These are phyloP conservation scores for Erithacus rubecula DNA, from an alignment of 2,797 vertebrate genomes.

Conservation along the genomic window DNA sequence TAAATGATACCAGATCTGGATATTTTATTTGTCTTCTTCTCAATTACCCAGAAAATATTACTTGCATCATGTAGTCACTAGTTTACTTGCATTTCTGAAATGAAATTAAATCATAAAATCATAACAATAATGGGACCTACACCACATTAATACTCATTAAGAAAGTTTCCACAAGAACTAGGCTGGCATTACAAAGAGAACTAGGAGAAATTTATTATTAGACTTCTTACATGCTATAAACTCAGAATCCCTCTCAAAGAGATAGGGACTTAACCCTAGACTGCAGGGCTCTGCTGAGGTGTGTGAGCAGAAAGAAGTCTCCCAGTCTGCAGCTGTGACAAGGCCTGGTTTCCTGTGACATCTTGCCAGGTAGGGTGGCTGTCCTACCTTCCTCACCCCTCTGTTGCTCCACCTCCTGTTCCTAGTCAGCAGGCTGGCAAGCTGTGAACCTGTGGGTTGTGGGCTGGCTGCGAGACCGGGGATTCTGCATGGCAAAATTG, in stretches of 20 bases:
- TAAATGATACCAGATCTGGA: background rate
- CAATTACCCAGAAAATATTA: background rate
- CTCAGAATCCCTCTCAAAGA: background rate
- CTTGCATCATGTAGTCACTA: background rate
- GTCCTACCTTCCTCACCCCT: background rate
- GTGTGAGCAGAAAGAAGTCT: background rate
- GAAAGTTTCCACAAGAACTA: background rate
- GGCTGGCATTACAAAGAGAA: background rate
- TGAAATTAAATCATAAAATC: background rate
- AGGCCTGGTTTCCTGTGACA: background rate
- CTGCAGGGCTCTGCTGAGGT: accelerated
- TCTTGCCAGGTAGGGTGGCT: accelerated
- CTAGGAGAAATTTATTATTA: background rate
- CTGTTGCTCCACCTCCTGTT: background rate
- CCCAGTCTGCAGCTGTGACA: background rate
- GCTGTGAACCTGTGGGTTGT: background rate
- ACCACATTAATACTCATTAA: background rate
- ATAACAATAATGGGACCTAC: background rate
- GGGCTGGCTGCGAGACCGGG: background rate
- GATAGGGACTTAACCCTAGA: accelerated
- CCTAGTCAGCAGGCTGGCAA: background rate
- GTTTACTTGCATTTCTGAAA: background rate
- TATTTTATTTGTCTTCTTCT: background rate
- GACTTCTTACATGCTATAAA: background rate
- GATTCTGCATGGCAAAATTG: background rate